Evolutionary conservation across 1,140 invertebrate genomes (phyloP).

Genomic region (Brachionus manjavacas): DNA sequence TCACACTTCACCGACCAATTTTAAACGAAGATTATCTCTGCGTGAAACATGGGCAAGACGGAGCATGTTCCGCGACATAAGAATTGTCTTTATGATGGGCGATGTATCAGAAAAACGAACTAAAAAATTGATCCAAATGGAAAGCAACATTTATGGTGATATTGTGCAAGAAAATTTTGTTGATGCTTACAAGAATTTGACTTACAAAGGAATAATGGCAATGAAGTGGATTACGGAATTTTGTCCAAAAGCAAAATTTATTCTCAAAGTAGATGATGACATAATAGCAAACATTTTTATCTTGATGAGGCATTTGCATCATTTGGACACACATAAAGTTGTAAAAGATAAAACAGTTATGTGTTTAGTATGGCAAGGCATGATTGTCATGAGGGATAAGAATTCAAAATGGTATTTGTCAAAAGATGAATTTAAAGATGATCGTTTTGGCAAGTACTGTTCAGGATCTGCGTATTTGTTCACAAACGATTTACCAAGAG

Average conservation of each 20-base stretch:
- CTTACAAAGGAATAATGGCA: constrained; percentile 81
- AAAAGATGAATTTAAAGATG: constrained; percentile 52
- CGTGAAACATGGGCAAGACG: constrained; percentile 44
- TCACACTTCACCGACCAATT: constrained; percentile 44
- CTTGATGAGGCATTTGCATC: neutral
- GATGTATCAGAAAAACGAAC: constrained; percentile 37
- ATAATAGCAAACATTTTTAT: constrained; percentile 45
- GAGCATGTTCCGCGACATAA: constrained; percentile 37
- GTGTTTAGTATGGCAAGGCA: constrained; percentile 52
- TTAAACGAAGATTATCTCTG: constrained; percentile 43
- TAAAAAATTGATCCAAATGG: constrained; percentile 61
- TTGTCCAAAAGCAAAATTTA: constrained; percentile 64
- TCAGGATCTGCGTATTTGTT: constrained; percentile 51
- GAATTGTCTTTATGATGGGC: constrained; percentile 48
- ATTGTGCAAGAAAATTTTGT: constrained; percentile 58
- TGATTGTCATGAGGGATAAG: constrained; percentile 52
- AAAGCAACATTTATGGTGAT: constrained; percentile 61
- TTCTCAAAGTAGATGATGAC: constrained; percentile 72
- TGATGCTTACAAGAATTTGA: constrained; percentile 76
- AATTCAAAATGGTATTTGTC: constrained; percentile 58
- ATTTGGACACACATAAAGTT: neutral
- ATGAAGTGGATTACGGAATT: constrained; percentile 67
- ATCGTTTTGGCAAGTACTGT: constrained; percentile 57
- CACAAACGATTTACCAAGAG: constrained; percentile 8
- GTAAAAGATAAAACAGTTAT: constrained; percentile 46